These are phyloP conservation scores for Amblyornis subalaris DNA, from an alignment of 2,113 vertebrate genomes.

Conservation along the genomic window DNA sequence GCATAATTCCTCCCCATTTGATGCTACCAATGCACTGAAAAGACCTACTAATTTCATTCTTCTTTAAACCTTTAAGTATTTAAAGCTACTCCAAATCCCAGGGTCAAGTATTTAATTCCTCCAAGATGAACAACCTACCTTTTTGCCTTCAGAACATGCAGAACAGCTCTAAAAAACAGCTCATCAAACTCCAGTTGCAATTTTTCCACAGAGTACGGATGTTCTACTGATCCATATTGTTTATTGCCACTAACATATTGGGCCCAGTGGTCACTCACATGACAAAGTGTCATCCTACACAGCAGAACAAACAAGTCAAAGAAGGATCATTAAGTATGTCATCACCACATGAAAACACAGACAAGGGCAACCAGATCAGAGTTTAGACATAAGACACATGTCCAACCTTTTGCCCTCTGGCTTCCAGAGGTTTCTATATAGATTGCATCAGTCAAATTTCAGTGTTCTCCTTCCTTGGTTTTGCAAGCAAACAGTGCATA, in stretches of 20 bases:
- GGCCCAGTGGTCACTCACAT: constrained; percentile 96
- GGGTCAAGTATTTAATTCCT: neutral
- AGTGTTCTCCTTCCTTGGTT: neutral
- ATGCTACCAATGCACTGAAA: neutral
- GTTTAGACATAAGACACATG: neutral
- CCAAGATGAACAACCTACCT: constrained; percentile 70
- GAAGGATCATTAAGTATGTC: neutral
- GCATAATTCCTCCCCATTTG: neutral
- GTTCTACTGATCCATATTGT: constrained; percentile 48
- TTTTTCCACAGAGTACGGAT: constrained; percentile 85
- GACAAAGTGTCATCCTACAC: constrained; percentile 88
- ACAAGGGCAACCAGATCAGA: neutral
- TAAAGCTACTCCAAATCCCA: neutral
- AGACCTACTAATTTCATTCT: neutral
- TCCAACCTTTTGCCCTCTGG: neutral
- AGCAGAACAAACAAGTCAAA: neutral
- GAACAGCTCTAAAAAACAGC: constrained; percentile 89
- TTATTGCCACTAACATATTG: constrained; percentile 77
- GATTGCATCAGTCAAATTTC: neutral
- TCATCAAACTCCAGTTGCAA: constrained; percentile 94
- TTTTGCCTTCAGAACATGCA: constrained; percentile 93
- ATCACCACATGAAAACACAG: neutral
- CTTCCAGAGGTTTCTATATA: neutral
- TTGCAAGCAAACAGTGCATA: neutral
- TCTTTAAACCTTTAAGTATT: neutral